A percentile compares a stretch with the other conserved stretches of the same genome.
Evolutionary conservation across 2,113 vertebrate species (phyloP).

Genomic region (Emberiza fucata): DNA sequence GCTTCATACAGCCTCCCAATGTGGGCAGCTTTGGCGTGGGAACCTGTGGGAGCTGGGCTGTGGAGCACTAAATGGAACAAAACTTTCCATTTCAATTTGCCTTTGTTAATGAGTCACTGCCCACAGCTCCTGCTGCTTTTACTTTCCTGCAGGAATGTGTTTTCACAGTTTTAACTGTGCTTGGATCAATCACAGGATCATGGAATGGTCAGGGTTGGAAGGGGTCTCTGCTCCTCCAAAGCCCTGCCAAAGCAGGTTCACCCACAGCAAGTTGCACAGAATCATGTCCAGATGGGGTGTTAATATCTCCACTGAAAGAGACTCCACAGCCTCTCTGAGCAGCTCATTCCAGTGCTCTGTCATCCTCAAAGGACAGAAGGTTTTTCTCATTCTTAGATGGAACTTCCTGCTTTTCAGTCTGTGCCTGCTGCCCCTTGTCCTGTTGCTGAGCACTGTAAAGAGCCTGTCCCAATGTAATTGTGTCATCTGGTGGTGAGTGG

Average conservation of each 20-base stretch:
- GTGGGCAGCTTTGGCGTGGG: neutral
- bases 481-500: neutral
- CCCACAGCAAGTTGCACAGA: neutral
- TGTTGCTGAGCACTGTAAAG: neutral
- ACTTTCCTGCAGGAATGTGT: neutral
- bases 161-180: neutral
- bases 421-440: neutral
- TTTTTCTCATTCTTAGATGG: neutral
- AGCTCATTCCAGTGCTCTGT: neutral
- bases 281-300: neutral
- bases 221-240: neutral
- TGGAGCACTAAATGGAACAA: neutral
- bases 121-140: conserved; percentile 21
- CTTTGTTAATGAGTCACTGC: conserved; percentile 4
- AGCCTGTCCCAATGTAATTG: neutral
- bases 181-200: neutral
- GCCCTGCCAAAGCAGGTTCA: neutral
- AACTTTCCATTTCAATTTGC: neutral
- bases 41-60: neutral
- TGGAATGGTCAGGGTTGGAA: neutral
- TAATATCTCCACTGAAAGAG: neutral
- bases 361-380: neutral
- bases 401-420: neutral
- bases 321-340: neutral
- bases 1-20: neutral